Conservation (phyloP, 1,140 invertebrate genomes). For the Diuraphis noxia region DNA sequence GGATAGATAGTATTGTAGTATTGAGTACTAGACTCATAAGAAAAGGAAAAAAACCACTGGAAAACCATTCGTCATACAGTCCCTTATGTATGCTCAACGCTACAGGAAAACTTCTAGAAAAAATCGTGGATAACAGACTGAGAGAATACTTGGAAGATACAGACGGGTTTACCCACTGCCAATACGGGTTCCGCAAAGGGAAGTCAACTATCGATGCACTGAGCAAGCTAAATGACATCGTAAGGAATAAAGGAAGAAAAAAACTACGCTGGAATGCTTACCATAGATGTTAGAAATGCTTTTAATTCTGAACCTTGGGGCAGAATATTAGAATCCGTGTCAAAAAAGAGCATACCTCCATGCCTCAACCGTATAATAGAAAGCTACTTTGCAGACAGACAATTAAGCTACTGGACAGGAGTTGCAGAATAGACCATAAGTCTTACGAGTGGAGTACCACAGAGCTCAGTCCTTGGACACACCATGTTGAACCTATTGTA, state of each 20-base stretch:
- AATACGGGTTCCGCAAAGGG: background rate
- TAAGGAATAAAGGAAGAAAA: background rate
- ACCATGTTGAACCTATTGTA: slow-evolving; percentile 59
- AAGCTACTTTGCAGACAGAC: slow-evolving; percentile 12
- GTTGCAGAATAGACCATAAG: background rate
- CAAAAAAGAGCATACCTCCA: background rate
- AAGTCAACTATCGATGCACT: background rate
- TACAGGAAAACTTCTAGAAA: background rate
- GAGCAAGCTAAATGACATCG: background rate
- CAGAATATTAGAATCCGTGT: background rate
- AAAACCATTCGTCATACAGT: background rate
- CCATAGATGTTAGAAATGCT: background rate
- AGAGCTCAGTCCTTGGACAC: slow-evolving; percentile 58
- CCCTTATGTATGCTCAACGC: background rate
- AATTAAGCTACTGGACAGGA: background rate
- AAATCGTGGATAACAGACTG: background rate
- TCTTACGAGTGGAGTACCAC: slow-evolving; percentile 56
- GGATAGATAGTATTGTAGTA: background rate
- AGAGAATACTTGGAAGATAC: background rate
- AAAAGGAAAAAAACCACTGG: background rate
- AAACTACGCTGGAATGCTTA: background rate
- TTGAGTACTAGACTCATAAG: background rate
- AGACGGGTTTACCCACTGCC: background rate
- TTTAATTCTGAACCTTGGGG: slow-evolving; percentile 1
- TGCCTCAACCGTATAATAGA: background rate